Conservation (phyloP, 2,113 vertebrate genomes). For the Aspidoscelis tigris region DNA sequence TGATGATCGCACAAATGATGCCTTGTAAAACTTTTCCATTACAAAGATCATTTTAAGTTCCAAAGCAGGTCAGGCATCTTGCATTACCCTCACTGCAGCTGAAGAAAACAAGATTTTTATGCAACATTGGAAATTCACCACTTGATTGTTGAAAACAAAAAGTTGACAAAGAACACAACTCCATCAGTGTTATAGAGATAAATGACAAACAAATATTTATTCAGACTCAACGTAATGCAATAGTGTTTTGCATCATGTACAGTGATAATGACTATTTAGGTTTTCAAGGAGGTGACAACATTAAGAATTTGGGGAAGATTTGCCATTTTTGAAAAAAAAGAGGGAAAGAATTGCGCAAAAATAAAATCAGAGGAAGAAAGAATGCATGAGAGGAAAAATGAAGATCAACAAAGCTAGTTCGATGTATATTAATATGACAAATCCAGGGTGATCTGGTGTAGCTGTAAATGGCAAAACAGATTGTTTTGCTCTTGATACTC, state of each 20-base stretch:
- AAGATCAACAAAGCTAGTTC: too few relatives aligned
- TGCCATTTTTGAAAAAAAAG: neutral
- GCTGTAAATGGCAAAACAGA: too few relatives aligned
- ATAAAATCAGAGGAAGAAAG: too few relatives aligned
- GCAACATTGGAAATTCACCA: conserved; percentile 18
- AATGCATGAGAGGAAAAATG: too few relatives aligned
- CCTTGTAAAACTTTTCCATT: conserved; percentile 19
- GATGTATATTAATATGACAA: neutral
- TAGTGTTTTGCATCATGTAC: rapidly evolving
- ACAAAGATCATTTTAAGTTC: conserved; percentile 4
- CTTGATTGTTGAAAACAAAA: conserved; percentile 45
- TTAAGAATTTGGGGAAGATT: neutral
- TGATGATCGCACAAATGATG: conserved; percentile 36
- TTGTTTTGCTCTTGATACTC: too few relatives aligned
- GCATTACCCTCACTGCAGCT: neutral
- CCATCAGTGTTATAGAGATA: neutral
- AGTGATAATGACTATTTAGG: neutral
- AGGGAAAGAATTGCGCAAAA: too few relatives aligned
- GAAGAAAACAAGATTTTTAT: conserved; percentile 10
- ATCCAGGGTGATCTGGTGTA: neutral
- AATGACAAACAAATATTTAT: neutral
- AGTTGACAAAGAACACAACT: neutral
- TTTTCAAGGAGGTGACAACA: neutral
- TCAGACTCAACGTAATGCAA: neutral
- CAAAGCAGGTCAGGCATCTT: conserved; percentile 4